phyloP scores from a whole-genome alignment of 2,797 vertebrate species.

The Sebastes cheni region DNA sequence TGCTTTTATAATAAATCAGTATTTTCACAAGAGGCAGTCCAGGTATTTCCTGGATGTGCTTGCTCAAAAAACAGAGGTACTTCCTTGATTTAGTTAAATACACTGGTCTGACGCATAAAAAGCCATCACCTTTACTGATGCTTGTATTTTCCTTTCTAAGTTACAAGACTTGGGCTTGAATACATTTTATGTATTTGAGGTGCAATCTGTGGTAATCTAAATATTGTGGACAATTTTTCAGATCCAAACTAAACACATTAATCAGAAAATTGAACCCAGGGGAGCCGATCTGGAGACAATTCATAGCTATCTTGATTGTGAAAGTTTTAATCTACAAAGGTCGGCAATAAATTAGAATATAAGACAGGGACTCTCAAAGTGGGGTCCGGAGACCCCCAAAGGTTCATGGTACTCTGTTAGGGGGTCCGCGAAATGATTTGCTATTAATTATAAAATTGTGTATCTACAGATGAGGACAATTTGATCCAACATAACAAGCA shows the following conservation, averaged over 20 bases:
- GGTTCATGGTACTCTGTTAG: no score
- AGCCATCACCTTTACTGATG: neutral
- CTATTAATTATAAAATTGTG: no score
- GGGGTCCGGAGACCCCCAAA: no score
- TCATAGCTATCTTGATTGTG: neutral
- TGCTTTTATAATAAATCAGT: neutral
- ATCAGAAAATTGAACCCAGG: neutral
- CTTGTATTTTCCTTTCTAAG: neutral
- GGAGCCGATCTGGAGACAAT: neutral
- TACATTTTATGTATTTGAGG: neutral
- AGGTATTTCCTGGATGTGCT: slow-evolving; percentile 24
- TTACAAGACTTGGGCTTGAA: neutral
- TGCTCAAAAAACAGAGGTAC: neutral
- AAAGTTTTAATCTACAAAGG: neutral
- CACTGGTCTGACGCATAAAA: neutral
- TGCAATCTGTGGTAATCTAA: neutral
- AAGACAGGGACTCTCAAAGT: no score
- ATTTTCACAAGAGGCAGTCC: neutral
- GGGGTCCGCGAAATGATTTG: no score
- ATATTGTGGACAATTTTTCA: neutral
- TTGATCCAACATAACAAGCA: no score
- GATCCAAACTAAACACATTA: neutral
- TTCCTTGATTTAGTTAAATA: slow-evolving; percentile 22
- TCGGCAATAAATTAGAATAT: neutral
- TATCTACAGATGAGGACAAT: no score